Evolutionary conservation across 2,797 vertebrate species (phyloP).

Genomic region (Scyliorhinus canicula): DNA sequence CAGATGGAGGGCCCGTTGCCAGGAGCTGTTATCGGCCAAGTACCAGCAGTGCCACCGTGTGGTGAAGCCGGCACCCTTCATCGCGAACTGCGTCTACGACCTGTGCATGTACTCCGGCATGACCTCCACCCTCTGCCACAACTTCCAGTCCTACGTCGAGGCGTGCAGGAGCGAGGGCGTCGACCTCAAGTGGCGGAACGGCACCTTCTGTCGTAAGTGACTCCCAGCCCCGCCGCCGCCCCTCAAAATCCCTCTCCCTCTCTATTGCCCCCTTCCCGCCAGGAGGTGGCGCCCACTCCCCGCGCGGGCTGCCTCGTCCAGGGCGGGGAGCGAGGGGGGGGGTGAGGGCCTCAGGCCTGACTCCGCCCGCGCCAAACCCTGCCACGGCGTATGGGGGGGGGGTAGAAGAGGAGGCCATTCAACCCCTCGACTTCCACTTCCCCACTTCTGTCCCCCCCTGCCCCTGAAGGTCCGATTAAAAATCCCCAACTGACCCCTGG

Average conservation of each 20-base stretch:
- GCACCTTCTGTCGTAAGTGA: constrained; percentile 67
- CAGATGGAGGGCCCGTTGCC: constrained; percentile 50
- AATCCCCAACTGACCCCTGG: too few relatives aligned
- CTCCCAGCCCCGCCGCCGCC: too few relatives aligned
- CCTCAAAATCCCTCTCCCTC: too few relatives aligned
- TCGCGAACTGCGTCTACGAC: constrained; percentile 62
- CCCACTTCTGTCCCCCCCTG: too few relatives aligned
- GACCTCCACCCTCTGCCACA: constrained; percentile 62
- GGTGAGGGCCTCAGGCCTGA: too few relatives aligned
- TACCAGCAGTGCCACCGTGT: constrained; percentile 61
- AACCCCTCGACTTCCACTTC: too few relatives aligned
- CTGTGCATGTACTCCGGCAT: constrained; percentile 71
- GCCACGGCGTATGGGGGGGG: too few relatives aligned
- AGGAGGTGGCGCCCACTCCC: rapidly evolving
- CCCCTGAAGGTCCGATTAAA: too few relatives aligned
- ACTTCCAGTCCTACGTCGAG: constrained; percentile 64
- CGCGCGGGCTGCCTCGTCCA: background rate
- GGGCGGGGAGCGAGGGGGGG: too few relatives aligned
- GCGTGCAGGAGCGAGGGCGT: constrained; percentile 62
- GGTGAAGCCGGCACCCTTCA: constrained; percentile 51
- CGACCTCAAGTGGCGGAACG: constrained; percentile 67
- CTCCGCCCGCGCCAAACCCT: too few relatives aligned
- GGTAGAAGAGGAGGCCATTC: too few relatives aligned
- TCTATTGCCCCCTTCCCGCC: background rate
- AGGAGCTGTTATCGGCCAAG: constrained; percentile 49